Base-by-base conservation (phyloP, 2,797 vertebrate genomes). In the Labroides dimidiatus region DNA sequence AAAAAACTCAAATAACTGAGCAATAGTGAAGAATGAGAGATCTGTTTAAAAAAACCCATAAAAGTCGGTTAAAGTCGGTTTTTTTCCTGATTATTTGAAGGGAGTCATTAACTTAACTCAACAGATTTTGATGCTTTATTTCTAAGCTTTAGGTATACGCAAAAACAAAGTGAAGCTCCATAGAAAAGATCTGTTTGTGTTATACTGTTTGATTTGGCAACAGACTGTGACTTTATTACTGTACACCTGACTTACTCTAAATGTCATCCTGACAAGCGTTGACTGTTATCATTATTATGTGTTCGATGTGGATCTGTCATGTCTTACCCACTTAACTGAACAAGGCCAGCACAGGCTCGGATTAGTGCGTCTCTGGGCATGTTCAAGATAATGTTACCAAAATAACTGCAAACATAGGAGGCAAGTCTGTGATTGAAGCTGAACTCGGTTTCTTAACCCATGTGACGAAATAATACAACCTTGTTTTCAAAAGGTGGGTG, bases 241-340 rank as follows among this genome's bases (percentile, higher is more conserved):
- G 30, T 33, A 15, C 13, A 13, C 21, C 27, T 47, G 17, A 20
- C 17, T 15, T 21, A 39, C 44, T 17, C 4, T 10, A 16, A 10
- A 58, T 53, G 69, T 21, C 30, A 56, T 10, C 14, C 49, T 17
- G 42, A 24, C 45, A 68, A 33, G 45, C 8, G n/a, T 19, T 19
- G n/a, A 45, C n/a, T 47, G 47, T 23, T 48, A 48, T 48, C 6
- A 48, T n/a, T 15, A 6, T 48, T 10, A 10, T 24, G 48, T 41
- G 10, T 45, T 48, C 16, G 44, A 24, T 41, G 23, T 47, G 36
- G 7, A 44, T 21, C 10, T 15, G 33, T 61, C 19, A 10, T 11
- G 16, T 36, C 36, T n/a, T 49, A 20, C 13, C 24, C 33, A 6
- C 9, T 41, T 20, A 10, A 19, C 39, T 47, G 23, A 47, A 45